These are phyloP conservation scores for Epinephelus coioides DNA, from an alignment of 2,797 vertebrate species.

Conservation along the genomic window DNA sequence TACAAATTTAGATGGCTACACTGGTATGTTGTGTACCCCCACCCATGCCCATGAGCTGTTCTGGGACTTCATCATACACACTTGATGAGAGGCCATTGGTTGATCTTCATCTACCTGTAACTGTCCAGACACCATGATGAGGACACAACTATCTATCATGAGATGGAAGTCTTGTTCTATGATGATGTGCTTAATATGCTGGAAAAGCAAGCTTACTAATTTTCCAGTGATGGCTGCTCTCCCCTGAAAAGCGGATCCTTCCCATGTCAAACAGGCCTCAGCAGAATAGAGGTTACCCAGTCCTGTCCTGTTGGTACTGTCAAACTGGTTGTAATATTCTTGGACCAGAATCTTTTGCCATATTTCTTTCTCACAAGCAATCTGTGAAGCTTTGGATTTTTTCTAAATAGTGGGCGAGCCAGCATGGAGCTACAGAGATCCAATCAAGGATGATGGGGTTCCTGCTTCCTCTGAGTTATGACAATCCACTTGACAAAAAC, in stretches of 20 bases:
- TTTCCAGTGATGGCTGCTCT: constrained; percentile 82
- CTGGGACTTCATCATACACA: constrained; percentile 85
- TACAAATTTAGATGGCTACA: constrained; percentile 53
- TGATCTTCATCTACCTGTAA: constrained; percentile 85
- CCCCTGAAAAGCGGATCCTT: constrained; percentile 84
- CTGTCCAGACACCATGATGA: constrained; percentile 87
- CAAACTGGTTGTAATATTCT: constrained; percentile 86
- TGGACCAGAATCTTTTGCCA: constrained; percentile 86
- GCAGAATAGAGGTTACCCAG: constrained; percentile 78
- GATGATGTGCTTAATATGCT: constrained; percentile 83
- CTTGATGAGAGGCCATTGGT: constrained; percentile 88
- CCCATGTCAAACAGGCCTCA: constrained; percentile 71
- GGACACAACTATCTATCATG: constrained; percentile 83
- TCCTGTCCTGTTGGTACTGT: constrained; percentile 75
- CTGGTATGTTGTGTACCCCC: constrained; percentile 86
- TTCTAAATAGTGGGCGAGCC: constrained; percentile 10
- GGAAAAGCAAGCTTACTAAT: constrained; percentile 84
- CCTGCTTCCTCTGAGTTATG: constrained; percentile 67
- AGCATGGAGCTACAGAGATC: constrained; percentile 36
- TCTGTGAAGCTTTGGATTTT: constrained; percentile 65
- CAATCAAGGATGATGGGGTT: constrained; percentile 41
- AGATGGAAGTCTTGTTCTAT: constrained; percentile 87
- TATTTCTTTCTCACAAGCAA: constrained; percentile 81
- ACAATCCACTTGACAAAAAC: not conserved
- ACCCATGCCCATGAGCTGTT: constrained; percentile 85